Evolutionary conservation across 2,888 invertebrate genomes (phyloP).

Genomic region (Machimus rusticus): DNA sequence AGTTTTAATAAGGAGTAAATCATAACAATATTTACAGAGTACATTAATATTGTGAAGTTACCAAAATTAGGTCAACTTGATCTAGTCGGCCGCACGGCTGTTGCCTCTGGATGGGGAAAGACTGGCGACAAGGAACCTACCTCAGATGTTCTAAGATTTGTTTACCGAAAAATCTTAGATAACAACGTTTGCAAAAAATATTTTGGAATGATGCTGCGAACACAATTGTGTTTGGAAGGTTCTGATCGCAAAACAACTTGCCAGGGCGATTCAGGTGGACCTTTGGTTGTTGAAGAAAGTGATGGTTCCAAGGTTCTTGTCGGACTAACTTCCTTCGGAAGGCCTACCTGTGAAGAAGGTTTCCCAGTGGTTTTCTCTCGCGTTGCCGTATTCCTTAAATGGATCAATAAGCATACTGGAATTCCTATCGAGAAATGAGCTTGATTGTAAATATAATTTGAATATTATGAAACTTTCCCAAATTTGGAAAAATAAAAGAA

Average conservation of each 20-base stretch:
- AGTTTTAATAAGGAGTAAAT: background rate
- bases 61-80: background rate
- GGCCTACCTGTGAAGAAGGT: constrained; percentile 33
- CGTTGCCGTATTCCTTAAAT: constrained; percentile 26
- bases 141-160: constrained; percentile 5
- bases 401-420: constrained; percentile 27
- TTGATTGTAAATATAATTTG: background rate
- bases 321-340: constrained; percentile 44
- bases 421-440: background rate
- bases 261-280: constrained; percentile 55
- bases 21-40: background rate
- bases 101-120: constrained; percentile 25
- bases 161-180: background rate
- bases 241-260: constrained; percentile 55
- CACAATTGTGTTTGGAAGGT: constrained; percentile 56
- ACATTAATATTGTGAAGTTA: background rate
- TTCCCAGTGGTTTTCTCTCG: constrained; percentile 30
- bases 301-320: constrained; percentile 10
- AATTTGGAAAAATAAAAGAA: background rate
- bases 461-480: background rate
- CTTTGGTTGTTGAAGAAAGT: constrained; percentile 1
- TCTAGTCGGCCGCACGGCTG: background rate
- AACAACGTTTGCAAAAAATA: background rate
- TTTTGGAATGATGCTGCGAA: constrained; percentile 45
- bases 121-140: background rate